Evolutionary conservation across 2,888 invertebrate species (phyloP), one percentile per base, ranked within the genome.

Genomic region (Agrochola litura): DNA sequence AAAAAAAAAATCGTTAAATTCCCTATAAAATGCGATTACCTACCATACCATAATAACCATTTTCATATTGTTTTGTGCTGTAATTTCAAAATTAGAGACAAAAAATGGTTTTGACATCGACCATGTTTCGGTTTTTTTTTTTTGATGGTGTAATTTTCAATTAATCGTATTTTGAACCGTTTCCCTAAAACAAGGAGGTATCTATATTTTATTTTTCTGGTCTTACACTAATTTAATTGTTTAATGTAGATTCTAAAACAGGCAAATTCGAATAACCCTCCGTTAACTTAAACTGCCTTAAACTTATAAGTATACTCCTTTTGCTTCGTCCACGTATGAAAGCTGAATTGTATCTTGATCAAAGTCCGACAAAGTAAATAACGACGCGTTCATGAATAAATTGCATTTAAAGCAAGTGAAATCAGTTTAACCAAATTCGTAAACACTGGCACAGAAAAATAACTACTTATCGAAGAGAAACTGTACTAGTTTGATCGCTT

Each of bases 321-420:
- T 70, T 56, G 2, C 9, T 56, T n/a, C 37, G 37, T n/a, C 22
- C 9, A 37, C 60, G n/a, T 58, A 10, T 60, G 4, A n/a, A 68
- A 60, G 10, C 6, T n/a, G 14, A 10, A 73, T 41, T 52, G 0
- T 2, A 6, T 22, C 6, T 30, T 43, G 22, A 25, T 73, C 16
- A 16, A 30, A 74, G 0, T 43, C 22, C 5, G 22, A 30, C 5
- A 54, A 12, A 22, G 10, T 41, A n/a, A n/a, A 10, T 41, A 56
- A 41, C 6, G 16, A 58, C 37, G 6, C 10, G n/a, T 58, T 54
- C 16, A 67, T 52, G 37, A 16, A 16, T 16, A n/a, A 16, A 37
- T 56, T 68, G 16, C n/a, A 68, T 58, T 68, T 6, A 37, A 68
- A 41, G n/a, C 12, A 63, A 68, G n/a, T 68, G 19, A 41, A n/a